Conservation (phyloP, 2,888 invertebrate genomes). For the Ditylenchus weischeri region DNA sequence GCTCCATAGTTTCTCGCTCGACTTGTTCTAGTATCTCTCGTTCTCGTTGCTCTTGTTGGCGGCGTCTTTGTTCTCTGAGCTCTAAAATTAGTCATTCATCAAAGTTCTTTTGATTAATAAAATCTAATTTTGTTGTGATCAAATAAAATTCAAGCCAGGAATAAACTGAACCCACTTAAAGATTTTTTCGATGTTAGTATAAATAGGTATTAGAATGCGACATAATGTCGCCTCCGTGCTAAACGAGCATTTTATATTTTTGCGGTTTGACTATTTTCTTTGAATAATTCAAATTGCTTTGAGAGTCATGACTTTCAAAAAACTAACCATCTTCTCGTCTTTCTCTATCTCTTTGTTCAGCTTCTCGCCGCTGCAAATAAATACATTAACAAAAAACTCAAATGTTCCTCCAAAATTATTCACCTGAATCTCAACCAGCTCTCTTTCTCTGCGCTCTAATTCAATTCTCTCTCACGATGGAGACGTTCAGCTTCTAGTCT, state of each 20-base stretch:
- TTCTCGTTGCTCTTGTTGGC: constrained; percentile 43
- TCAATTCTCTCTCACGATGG: constrained; percentile 42
- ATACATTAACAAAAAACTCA: neutral
- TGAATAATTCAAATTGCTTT: too few relatives aligned
- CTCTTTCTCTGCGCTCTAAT: constrained; percentile 36
- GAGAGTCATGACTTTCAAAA: neutral
- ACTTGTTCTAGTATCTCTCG: constrained; percentile 46
- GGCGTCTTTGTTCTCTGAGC: constrained; percentile 37
- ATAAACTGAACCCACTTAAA: too few relatives aligned
- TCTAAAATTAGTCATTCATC: constrained; percentile 30
- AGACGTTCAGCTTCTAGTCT: constrained; percentile 45
- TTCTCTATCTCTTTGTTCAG: constrained; percentile 45
- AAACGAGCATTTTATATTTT: too few relatives aligned
- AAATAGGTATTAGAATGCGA: too few relatives aligned
- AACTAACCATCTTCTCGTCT: constrained; percentile 25
- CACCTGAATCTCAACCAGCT: constrained; percentile 28
- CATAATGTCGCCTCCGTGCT: too few relatives aligned
- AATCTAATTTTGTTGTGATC: neutral
- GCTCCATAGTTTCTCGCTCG: constrained; percentile 45
- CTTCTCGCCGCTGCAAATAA: constrained; percentile 48
- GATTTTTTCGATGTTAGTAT: too few relatives aligned
- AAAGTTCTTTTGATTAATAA: neutral
- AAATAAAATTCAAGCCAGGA: too few relatives aligned
- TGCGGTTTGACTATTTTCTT: too few relatives aligned
- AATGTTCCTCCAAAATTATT: neutral